phyloP scores from a whole-genome alignment of 2,113 vertebrate genomes.

The Dolichotis patagonum region DNA sequence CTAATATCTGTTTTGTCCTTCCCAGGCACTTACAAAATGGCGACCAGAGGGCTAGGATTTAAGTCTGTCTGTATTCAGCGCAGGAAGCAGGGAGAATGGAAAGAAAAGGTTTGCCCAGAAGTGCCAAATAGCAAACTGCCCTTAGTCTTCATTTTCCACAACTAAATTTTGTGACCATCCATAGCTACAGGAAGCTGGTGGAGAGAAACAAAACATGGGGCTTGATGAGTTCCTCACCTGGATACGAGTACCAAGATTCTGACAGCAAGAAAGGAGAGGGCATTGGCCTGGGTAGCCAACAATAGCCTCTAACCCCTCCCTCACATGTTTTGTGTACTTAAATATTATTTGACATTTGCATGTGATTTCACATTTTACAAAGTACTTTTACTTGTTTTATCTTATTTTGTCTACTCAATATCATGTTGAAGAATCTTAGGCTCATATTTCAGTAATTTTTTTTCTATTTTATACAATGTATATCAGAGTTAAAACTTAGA shows the following conservation, averaged over 20 bases:
- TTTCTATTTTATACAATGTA: background rate
- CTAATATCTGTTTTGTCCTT: background rate
- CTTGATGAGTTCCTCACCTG: background rate
- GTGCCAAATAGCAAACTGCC: background rate
- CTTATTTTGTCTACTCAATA: background rate
- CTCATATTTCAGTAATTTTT: background rate
- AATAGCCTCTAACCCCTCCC: background rate
- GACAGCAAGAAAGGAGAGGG: background rate
- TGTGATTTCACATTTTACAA: background rate
- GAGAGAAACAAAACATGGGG: background rate
- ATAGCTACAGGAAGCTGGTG: background rate
- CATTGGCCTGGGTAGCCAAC: background rate
- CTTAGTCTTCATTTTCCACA: background rate
- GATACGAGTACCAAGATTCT: background rate
- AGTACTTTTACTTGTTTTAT: background rate
- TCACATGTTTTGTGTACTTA: background rate
- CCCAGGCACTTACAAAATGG: background rate
- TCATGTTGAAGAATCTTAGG: background rate
- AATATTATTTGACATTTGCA: constrained; percentile 13
- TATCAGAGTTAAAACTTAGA: background rate
- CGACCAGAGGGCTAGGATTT: background rate
- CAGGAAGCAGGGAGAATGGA: background rate
- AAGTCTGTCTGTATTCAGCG: background rate
- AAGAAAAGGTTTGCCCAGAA: background rate
- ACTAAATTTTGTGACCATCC: background rate